Evolutionary conservation across 2,113 vertebrate species (phyloP).

Genomic region (Glareola pratincola): DNA sequence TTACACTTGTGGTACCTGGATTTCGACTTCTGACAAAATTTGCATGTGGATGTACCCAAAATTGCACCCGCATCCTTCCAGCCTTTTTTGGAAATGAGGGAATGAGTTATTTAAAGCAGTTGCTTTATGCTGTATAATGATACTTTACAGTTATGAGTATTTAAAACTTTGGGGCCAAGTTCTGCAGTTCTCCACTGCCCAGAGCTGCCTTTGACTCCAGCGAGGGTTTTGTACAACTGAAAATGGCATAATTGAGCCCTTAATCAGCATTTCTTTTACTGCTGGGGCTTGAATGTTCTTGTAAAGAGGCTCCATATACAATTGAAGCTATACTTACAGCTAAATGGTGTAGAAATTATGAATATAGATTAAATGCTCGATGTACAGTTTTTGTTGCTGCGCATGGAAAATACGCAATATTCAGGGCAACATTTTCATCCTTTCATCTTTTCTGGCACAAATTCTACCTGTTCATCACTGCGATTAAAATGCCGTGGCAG

Average conservation of each 20-base stretch:
- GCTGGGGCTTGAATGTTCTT: slow-evolving; percentile 24
- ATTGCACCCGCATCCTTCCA: background rate
- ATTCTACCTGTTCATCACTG: slow-evolving; percentile 33
- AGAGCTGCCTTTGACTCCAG: slow-evolving; percentile 26
- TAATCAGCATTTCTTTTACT: slow-evolving; percentile 59
- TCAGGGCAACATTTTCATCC: slow-evolving; percentile 39
- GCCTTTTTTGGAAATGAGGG: background rate
- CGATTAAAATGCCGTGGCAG: background rate
- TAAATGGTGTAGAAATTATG: slow-evolving; percentile 60
- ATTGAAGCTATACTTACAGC: slow-evolving; percentile 44
- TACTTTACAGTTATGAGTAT: background rate
- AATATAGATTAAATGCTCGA: slow-evolving; percentile 48
- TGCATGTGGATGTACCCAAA: background rate
- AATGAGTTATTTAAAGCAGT: background rate
- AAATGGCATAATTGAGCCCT: slow-evolving; percentile 27
- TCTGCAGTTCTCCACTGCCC: background rate
- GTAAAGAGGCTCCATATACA: slow-evolving; percentile 43
- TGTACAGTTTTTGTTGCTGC: background rate
- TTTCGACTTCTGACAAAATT: background rate
- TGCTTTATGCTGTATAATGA: background rate
- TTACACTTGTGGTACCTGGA: background rate
- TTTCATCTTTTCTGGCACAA: slow-evolving; percentile 51
- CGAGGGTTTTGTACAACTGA: background rate
- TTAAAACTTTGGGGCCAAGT: background rate
- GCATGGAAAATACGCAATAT: background rate